Evolutionary conservation across 2,797 vertebrate genomes (phyloP).

Genomic region (Chelidonichthys spinosus): DNA sequence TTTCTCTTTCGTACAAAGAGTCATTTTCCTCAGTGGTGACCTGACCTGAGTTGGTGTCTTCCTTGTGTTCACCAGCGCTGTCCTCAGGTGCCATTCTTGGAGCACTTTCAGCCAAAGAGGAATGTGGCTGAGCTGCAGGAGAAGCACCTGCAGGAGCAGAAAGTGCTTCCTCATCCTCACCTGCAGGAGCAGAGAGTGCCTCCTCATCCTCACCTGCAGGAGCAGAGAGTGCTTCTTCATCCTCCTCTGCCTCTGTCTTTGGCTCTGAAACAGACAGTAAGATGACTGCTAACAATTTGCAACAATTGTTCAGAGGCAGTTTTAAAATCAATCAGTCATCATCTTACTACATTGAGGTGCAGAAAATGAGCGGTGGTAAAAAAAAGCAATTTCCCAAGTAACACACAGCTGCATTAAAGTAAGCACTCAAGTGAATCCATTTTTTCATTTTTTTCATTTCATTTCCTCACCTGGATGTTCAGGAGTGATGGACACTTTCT

Average conservation of each 20-base stretch:
- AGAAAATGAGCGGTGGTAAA: too few relatives aligned
- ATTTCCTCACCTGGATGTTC: conserved; percentile 9
- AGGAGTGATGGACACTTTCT: not conserved
- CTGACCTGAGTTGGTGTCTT: not conserved
- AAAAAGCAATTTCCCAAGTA: not conserved
- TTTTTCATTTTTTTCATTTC: not conserved
- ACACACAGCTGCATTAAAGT: conserved; percentile 1
- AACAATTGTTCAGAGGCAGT: conserved; percentile 2
- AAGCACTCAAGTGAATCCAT: not conserved
- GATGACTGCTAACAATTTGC: not conserved
- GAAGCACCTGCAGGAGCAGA: not conserved
- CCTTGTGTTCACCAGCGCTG: not conserved
- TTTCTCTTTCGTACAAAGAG: not conserved
- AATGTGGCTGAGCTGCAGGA: not conserved
- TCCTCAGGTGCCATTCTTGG: not conserved
- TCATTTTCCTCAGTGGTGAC: not conserved
- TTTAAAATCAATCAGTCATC: not conserved
- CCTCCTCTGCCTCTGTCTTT: not conserved
- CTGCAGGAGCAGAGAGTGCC: too few relatives aligned
- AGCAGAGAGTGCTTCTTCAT: too few relatives aligned
- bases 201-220: too few relatives aligned
- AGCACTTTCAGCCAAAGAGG: not conserved
- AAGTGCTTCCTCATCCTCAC: not conserved
- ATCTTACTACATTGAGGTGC: not conserved
- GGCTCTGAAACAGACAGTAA: conserved; percentile 37